phyloP scores from a whole-genome alignment of 37 sponge, comb jelly and placozoan species.

The Eunapius fragilis region DNA sequence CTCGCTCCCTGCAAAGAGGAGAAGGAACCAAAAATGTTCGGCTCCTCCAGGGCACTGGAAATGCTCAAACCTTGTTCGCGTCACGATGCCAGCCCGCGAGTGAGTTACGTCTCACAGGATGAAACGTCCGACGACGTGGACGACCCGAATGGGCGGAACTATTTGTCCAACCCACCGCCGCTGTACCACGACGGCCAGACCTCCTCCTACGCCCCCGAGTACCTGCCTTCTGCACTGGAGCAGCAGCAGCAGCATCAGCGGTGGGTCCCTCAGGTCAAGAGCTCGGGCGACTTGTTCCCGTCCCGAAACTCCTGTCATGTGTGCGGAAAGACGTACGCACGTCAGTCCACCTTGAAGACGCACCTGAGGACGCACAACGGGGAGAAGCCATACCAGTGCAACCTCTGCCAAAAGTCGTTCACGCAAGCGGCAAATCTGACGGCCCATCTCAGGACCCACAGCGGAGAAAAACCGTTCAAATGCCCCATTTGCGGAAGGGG shows the following conservation, averaged over 20 bases:
- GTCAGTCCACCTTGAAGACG: conserved; percentile 85
- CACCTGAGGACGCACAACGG: conserved; percentile 90
- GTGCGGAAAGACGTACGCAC: conserved; percentile 80
- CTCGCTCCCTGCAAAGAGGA: background rate
- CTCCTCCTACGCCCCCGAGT: conserved; percentile 12
- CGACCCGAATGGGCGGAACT: background rate
- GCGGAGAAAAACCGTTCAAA: conserved; percentile 95
- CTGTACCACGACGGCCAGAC: background rate
- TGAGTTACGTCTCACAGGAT: background rate
- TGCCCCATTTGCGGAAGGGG: conserved; percentile 84
- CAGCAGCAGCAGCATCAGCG: conserved; percentile 8
- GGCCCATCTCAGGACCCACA: conserved; percentile 94
- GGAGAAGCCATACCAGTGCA: conserved; percentile 92
- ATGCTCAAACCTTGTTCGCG: background rate
- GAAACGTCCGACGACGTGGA: background rate
- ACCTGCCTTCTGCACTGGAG: background rate
- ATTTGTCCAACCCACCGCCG: background rate
- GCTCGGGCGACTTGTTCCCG: conserved; percentile 21
- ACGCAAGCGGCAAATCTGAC: conserved; percentile 95
- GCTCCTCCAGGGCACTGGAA: background rate
- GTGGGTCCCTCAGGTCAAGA: background rate
- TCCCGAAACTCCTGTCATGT: conserved; percentile 66
- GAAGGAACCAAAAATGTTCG: background rate
- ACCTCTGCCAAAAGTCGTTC: conserved; percentile 87
- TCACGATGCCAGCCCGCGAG: background rate